Percentiles rank a stretch among this genome's conserved stretches.
phyloP scores from a whole-genome alignment of 35 echinoderm and acorn worm genomes.

The Heliocidaris tuberculata region DNA sequence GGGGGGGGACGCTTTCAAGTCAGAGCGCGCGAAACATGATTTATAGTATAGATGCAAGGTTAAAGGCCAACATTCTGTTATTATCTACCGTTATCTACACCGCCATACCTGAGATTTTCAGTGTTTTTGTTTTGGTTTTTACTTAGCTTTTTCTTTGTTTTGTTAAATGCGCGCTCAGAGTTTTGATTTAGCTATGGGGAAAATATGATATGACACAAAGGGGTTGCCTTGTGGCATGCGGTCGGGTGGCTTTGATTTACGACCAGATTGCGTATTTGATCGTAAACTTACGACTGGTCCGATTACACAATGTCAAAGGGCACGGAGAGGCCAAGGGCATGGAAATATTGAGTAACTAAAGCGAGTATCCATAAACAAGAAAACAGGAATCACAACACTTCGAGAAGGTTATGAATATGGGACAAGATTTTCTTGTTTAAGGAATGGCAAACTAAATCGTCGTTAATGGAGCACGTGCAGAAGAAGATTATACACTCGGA shows the following conservation, averaged over 20 bases:
- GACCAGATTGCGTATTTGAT: conserved; percentile 7
- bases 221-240: background rate
- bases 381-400: too few relatives aligned
- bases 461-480: too few relatives aligned
- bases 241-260: background rate
- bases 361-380: too few relatives aligned
- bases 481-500: background rate
- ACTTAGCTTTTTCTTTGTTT: background rate
- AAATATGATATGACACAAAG: background rate
- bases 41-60: too few relatives aligned
- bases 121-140: background rate
- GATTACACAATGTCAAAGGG: conserved; percentile 10
- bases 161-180: background rate
- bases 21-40: too few relatives aligned
- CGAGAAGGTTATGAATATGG: too few relatives aligned
- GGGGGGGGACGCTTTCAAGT: too few relatives aligned
- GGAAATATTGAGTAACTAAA: background rate
- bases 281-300: conserved; percentile 15
- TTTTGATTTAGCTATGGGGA: background rate
- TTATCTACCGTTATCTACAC: too few relatives aligned
- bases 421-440: too few relatives aligned
- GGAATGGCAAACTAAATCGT: too few relatives aligned
- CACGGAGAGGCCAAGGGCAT: background rate
- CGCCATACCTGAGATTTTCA: too few relatives aligned
- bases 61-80: too few relatives aligned